Conservation (phyloP, 2,113 vertebrate species). For the Sinocyclocheilus maitianheensis region DNA sequence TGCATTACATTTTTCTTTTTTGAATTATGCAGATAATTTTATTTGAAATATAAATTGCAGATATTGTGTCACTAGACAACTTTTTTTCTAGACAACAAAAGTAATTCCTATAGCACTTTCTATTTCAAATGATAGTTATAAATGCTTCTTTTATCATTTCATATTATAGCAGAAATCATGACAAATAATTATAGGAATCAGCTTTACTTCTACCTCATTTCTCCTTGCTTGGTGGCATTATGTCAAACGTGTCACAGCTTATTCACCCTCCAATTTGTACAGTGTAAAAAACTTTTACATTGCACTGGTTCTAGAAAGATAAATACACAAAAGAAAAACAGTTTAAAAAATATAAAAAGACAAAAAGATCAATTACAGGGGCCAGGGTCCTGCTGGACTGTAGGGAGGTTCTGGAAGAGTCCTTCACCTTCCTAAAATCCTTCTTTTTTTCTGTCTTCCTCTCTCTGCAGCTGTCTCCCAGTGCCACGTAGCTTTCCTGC, state of each 20-base stretch:
- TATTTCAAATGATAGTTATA: background rate
- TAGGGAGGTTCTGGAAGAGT: conserved; percentile 78
- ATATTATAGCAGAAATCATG: background rate
- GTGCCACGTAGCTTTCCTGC: conserved; percentile 57
- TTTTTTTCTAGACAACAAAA: background rate
- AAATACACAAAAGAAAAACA: background rate
- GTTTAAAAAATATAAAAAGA: background rate
- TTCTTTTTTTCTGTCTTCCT: conserved; percentile 57
- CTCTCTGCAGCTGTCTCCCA: conserved; percentile 44
- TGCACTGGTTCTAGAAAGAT: background rate
- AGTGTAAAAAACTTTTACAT: background rate
- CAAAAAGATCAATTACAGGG: conserved; percentile 46
- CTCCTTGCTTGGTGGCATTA: background rate
- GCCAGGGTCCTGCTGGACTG: conserved; percentile 79
- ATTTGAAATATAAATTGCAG: background rate
- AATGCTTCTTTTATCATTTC: background rate
- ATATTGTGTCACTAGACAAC: background rate
- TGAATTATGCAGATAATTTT: background rate
- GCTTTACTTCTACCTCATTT: background rate
- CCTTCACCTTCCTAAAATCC: conserved; percentile 56
- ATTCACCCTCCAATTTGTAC: background rate
- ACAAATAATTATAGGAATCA: background rate
- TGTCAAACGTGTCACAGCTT: background rate
- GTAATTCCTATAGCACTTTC: background rate
- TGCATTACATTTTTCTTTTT: background rate